A percentile compares a stretch with the other conserved stretches of the same genome.
Evolutionary conservation across 2,113 vertebrate genomes (phyloP).

Genomic region (Callorhinus ursinus): DNA sequence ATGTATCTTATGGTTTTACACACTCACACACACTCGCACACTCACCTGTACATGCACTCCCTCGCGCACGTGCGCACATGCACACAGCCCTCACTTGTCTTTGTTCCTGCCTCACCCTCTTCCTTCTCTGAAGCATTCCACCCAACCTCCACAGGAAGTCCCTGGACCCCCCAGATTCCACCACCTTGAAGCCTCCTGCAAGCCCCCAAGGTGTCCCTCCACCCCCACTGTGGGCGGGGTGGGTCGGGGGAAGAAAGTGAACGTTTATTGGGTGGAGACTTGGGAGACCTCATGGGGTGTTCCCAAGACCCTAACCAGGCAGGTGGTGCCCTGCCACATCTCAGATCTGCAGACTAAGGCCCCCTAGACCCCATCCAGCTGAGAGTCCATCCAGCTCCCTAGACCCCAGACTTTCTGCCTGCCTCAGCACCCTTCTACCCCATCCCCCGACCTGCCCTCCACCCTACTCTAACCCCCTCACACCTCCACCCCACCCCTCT

Average conservation of each 20-base stretch:
- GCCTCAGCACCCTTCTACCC: background rate
- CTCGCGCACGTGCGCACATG: fast-evolving
- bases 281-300: background rate
- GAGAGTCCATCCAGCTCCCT: background rate
- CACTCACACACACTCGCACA: fast-evolving
- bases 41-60: no score
- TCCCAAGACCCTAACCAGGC: background rate
- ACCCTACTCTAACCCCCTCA: background rate
- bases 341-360: background rate
- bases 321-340: background rate
- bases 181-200: background rate
- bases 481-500: no score
- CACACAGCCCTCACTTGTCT: background rate
- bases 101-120: background rate
- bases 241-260: background rate
- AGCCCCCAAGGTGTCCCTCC: background rate
- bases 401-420: background rate
- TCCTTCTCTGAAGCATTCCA: background rate
- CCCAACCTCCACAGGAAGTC: no score
- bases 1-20: background rate
- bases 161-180: background rate
- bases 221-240: background rate
- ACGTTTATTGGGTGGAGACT: background rate
- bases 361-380: background rate
- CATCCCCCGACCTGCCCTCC: background rate